phyloP scores from a whole-genome alignment of 2,113 vertebrate genomes.

The Aegithalos caudatus region DNA sequence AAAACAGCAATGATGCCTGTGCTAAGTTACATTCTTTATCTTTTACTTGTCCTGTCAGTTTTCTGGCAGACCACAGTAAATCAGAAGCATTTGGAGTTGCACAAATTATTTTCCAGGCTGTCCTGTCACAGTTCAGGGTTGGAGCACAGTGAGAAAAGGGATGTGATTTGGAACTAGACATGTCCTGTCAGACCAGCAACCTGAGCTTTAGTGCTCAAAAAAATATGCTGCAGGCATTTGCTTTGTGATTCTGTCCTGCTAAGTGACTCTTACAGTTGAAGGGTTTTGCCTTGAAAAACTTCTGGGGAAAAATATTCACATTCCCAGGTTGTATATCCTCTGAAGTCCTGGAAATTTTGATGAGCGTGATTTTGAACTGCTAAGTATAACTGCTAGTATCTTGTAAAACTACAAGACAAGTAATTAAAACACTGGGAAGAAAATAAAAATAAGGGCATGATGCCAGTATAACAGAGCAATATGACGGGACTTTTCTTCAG shows the following conservation, averaged over 20 bases:
- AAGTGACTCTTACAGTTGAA: background rate
- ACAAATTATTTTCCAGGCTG: conserved; percentile 48
- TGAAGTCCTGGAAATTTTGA: background rate
- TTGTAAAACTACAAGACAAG: background rate
- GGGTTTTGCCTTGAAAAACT: background rate
- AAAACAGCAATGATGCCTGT: conserved; percentile 4
- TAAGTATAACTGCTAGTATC: too few species aligned
- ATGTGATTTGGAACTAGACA: background rate
- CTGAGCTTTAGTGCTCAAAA: background rate
- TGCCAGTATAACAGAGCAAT: background rate
- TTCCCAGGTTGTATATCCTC: background rate
- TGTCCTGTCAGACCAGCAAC: background rate
- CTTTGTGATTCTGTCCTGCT: background rate
- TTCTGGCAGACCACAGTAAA: conserved; percentile 47
- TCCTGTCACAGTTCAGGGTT: background rate
- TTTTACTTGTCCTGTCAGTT: conserved; percentile 43
- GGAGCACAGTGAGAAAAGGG: background rate
- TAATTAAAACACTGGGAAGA: background rate
- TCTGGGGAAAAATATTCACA: background rate
- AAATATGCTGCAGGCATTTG: background rate
- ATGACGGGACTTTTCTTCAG: background rate
- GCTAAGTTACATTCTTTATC: conserved; percentile 57
- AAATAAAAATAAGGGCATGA: background rate
- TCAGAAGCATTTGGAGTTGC: conserved; percentile 31
- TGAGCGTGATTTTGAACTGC: background rate